Base-by-base conservation (phyloP, 2,797 vertebrate species). In the Hippopotamyrus pictus region DNA sequence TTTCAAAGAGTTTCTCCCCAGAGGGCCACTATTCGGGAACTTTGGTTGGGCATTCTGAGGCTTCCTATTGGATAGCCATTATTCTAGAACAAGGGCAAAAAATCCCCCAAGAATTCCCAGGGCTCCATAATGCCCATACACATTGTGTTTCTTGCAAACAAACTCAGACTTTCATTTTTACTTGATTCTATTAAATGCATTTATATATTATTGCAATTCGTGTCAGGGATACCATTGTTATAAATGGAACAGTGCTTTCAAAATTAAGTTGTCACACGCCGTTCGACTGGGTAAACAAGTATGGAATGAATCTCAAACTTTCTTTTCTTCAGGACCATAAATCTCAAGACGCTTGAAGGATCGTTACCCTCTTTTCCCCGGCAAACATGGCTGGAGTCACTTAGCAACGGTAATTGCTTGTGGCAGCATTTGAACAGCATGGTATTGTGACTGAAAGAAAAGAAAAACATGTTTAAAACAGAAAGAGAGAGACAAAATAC, bases 381-480 rank as follows among this genome's bases (percentile, higher is more conserved):
- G 92, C 92, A 92, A 88, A 89, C 91, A 92, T 91, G 89, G 91
- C 87, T 89, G 88, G 91, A 92, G 90, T 85, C 90, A 89, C 92
- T 93, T 92, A 90, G 92, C 11, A 37, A 83, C 91, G 89, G 91
- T 95, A 94, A 95, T 94, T 94, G 94, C 94, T 93, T 93, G 93
- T 92, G 92, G 93, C 92, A 91, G 54, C 57, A 48, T 48, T 51
- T 17, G 76, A 89, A 76, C 54, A 48, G 29, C 44, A 50, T 14
- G 53, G 19, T 19, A 85, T 33, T 89, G 54, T 85, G 79, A 48
- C 53, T 44, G 44, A 85, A 86, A 85, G 44, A 89, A 85, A 65
- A n/a, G 33, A 46, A 85, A 65, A 59, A 33, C 59, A 44, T 37
- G 76, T 33, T 69, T 33, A 33, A 65, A 89, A 12, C 62, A 29